Conservation (phyloP, 92 coral and sea anemone species). For the Palythoa grandis region DNA sequence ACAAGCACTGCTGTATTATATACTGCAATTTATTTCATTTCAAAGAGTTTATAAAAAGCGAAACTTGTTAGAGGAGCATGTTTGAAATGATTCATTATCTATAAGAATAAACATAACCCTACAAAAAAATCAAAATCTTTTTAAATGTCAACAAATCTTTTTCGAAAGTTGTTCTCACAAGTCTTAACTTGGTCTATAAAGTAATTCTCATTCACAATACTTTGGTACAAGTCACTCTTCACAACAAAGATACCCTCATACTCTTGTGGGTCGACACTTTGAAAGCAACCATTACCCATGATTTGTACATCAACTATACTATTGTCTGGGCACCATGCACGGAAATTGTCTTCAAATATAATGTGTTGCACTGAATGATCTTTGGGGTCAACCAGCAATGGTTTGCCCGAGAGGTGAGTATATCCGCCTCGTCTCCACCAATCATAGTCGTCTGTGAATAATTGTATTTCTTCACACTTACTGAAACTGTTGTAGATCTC, state of each 20-base stretch:
- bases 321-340: slow-evolving; percentile 75
- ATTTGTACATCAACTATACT: slow-evolving; percentile 71
- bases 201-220: slow-evolving; percentile 71
- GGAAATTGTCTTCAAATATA: slow-evolving; percentile 85
- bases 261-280: slow-evolving; percentile 51
- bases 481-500: slow-evolving; percentile 64
- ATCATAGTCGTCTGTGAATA: slow-evolving; percentile 66
- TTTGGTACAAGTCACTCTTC: slow-evolving; percentile 73
- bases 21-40: too few relatives aligned
- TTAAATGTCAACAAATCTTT: slow-evolving; percentile 5
- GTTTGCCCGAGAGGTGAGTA: slow-evolving; percentile 67
- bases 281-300: slow-evolving; percentile 45
- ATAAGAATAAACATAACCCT: too few relatives aligned
- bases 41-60: too few relatives aligned
- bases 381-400: slow-evolving; percentile 62
- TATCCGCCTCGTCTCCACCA: slow-evolving; percentile 73
- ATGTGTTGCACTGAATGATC: slow-evolving; percentile 76
- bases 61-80: too few relatives aligned
- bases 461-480: slow-evolving; percentile 61
- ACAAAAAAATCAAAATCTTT: not conserved
- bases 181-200: slow-evolving; percentile 68
- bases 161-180: slow-evolving; percentile 67
- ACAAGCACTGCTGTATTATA: too few relatives aligned
- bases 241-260: slow-evolving; percentile 73
- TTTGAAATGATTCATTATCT: too few relatives aligned